phyloP scores from a whole-genome alignment of 2,888 invertebrate species.

The Fragum sueziense region DNA sequence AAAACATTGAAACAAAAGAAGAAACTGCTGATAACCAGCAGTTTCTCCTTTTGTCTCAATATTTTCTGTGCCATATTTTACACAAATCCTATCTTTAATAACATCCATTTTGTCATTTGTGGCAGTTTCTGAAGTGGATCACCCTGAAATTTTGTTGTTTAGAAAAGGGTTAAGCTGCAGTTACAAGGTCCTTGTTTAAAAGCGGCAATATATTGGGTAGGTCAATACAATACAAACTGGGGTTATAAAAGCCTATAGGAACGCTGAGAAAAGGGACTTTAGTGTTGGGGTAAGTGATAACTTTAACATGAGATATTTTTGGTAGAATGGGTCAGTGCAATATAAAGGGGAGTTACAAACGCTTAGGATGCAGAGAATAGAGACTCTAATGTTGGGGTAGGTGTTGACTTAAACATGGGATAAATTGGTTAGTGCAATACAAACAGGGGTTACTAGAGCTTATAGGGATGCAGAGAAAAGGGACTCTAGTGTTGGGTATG shows the following conservation, averaged over 20 bases:
- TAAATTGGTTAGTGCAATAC: conserved; percentile 95
- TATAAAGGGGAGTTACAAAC: conserved; percentile 86
- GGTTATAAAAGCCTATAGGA: conserved; percentile 79
- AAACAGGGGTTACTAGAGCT: conserved; percentile 84
- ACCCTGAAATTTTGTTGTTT: no score
- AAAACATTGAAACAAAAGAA: no score
- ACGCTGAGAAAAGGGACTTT: conserved; percentile 63
- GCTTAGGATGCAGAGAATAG: conserved; percentile 75
- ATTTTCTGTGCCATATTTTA: no score
- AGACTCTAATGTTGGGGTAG: conserved; percentile 32
- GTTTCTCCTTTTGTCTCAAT: no score
- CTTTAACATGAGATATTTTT: no score
- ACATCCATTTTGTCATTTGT: no score
- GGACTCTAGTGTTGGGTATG: conserved; percentile 31
- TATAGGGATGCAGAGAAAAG: conserved; percentile 74
- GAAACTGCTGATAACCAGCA: no score
- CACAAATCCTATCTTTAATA: no score
- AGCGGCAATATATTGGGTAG: conserved; percentile 99
- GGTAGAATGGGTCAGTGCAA: conserved; percentile 92
- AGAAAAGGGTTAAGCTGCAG: no score
- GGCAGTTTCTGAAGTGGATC: no score
- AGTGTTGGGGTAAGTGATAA: conserved; percentile 27
- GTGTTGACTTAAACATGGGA: no score
- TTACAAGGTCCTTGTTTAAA: no score
- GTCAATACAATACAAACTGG: conserved; percentile 91